Evolutionary conservation across 2,797 vertebrate species (phyloP), one percentile per base, ranked within the genome.

Genomic region (Diglossa cyanea): DNA sequence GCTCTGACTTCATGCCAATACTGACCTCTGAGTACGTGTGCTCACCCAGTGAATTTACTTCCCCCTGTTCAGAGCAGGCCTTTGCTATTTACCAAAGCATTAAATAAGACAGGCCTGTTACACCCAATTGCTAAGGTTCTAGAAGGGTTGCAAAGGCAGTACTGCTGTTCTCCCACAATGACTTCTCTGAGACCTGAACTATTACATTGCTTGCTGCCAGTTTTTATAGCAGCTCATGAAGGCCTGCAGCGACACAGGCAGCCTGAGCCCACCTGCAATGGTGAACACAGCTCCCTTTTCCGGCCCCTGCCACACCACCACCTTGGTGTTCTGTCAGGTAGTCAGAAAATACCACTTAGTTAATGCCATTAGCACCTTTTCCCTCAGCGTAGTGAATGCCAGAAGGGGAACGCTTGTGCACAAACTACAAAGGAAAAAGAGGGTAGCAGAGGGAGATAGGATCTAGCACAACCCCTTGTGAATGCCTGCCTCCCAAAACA

Each of bases 271-370:
- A 5, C 11, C 10, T 26, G 12, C 1, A 47, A 7, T 3, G 1
- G 21, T 45, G 16, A 55, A 16, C 1, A 3, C 0, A 0, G 11
- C 16, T 17, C 24, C 18, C 67, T 73, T 40, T 28, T 35, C 37
- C 21, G 79, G 39, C 11, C 15, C 10, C 24, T 42, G 37, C 14
- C 23, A 11, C 6, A 21, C 35, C 13, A 30, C 18, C n/a, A 10
- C 6, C 12, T 9, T 31, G 8, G 2, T 28, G 51, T 73, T 77
- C 3, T 19, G 7, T 7, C 39, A 68, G 17, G 5, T 7, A 26
- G 6, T 13, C 48, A 71, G 37, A 54, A 60, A 78, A 54, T 1
- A 14, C 2, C 13, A 30, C 28, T 55, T 58, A 63, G 33, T 63
- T 50, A 72, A 40, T 26, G 6, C 4, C 24, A 16, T 6, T 13